These are phyloP conservation scores for Propithecus perrieri DNA, from an alignment of 2,797 vertebrate species.

Conservation along the genomic window DNA sequence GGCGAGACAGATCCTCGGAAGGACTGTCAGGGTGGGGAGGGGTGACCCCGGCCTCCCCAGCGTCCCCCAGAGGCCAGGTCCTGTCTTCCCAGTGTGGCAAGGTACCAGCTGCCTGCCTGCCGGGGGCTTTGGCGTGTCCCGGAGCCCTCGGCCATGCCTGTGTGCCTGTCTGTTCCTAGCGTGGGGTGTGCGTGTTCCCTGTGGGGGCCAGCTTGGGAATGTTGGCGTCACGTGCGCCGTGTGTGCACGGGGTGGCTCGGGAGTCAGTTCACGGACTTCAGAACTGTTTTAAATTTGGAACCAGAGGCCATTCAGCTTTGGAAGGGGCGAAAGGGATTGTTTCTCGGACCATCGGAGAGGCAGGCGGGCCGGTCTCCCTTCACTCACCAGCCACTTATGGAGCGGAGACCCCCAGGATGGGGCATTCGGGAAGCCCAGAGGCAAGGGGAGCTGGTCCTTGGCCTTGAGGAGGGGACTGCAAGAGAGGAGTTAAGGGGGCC, in stretches of 20 bases:
- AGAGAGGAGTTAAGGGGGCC: too few species aligned
- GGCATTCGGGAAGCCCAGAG: background rate
- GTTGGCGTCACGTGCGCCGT: background rate
- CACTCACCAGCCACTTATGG: background rate
- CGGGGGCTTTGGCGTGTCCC: background rate
- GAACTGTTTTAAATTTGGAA: background rate
- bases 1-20: background rate
- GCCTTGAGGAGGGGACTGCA: background rate
- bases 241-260: background rate
- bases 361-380: background rate
- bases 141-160: background rate
- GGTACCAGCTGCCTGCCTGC: background rate
- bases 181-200: accelerated
- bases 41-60: background rate
- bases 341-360: background rate
- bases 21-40: background rate
- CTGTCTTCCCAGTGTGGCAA: background rate
- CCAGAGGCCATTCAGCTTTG: background rate
- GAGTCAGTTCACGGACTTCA: background rate
- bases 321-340: background rate
- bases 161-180: background rate
- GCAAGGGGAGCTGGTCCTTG: background rate
- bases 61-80: background rate
- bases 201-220: background rate
- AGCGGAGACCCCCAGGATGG: background rate